phyloP scores from a whole-genome alignment of 2,888 invertebrate genomes.

The Syrphus vitripennis region DNA sequence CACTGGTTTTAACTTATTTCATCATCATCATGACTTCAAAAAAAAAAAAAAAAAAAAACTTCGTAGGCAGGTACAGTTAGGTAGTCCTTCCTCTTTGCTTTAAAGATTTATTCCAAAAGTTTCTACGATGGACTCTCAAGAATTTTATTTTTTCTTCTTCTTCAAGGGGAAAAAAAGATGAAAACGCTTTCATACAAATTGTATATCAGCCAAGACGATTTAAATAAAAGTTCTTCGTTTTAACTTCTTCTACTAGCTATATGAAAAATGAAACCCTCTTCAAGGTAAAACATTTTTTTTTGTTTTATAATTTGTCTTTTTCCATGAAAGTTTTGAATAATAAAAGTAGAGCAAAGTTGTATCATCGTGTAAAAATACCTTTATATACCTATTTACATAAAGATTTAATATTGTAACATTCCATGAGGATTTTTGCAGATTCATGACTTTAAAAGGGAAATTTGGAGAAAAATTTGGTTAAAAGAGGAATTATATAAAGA shows the following conservation, averaged over 20 bases:
- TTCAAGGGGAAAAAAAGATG: not conserved
- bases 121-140: not conserved
- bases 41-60: no score
- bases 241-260: not conserved
- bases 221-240: conserved; percentile 1
- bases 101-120: conserved; percentile 2
- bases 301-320: not conserved
- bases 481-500: not conserved
- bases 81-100: conserved; percentile 1
- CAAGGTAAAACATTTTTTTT: not conserved
- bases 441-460: not conserved
- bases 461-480: not conserved
- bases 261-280: conserved; percentile 18
- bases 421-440: not conserved
- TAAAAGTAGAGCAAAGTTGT: not conserved
- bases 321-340: not conserved
- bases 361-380: not conserved
- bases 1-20: conserved; percentile 17
- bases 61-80: no score
- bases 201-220: not conserved
- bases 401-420: not conserved
- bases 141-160: not conserved
- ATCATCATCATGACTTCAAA: not conserved
- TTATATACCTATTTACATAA: not conserved
- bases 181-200: not conserved